Evolutionary conservation across 2,888 invertebrate genomes (phyloP).

Genomic region (Pristionchus exspectatus): DNA sequence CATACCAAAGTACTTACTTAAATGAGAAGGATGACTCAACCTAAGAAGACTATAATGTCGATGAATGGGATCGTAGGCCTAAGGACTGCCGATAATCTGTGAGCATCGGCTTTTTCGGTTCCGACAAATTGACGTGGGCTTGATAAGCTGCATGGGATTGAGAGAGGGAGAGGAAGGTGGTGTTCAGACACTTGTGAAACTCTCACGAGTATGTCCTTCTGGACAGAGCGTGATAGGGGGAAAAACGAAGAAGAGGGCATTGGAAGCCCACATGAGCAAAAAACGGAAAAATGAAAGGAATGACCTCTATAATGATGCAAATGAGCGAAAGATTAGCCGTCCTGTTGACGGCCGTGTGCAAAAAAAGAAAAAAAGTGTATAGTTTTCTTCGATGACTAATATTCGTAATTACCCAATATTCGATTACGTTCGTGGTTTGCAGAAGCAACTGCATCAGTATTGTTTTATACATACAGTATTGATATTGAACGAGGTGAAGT

Average conservation of each 20-base stretch:
- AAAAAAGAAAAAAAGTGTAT: background rate
- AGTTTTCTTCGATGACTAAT: background rate
- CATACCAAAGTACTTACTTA: background rate
- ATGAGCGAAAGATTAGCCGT: background rate
- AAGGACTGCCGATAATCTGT: background rate
- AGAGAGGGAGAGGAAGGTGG: background rate
- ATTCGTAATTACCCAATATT: too few species aligned
- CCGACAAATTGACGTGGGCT: background rate
- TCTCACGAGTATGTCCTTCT: background rate
- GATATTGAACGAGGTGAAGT: background rate
- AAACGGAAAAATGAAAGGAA: background rate
- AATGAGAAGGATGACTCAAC: background rate
- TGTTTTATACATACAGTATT: background rate
- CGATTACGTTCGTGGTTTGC: background rate
- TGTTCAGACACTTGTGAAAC: conserved; percentile 22
- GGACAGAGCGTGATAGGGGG: background rate
- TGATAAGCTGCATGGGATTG: background rate
- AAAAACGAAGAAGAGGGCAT: conserved; percentile 9
- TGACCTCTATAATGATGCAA: background rate
- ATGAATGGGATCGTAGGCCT: background rate
- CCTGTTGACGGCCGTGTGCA: background rate
- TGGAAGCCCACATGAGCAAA: background rate
- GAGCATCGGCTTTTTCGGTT: background rate
- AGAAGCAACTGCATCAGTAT: background rate
- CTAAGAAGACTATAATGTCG: background rate